A percentile compares a stretch with the other conserved stretches of the same genome.
phyloP scores from a whole-genome alignment of 2,797 vertebrate genomes.

The Heliangelus exortis region DNA sequence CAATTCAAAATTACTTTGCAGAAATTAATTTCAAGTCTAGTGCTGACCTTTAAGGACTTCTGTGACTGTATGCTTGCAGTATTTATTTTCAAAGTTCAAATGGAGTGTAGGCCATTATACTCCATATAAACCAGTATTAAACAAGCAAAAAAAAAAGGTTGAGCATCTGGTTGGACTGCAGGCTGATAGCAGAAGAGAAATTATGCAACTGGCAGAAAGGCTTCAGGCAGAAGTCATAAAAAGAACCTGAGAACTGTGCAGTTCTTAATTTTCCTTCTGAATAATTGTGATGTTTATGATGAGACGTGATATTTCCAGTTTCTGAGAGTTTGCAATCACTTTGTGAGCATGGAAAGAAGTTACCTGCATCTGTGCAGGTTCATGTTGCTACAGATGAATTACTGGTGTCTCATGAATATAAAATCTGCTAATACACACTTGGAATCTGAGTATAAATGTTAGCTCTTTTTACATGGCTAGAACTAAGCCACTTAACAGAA shows the following conservation, averaged over 20 bases:
- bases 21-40: neutral
- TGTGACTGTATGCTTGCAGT: rapidly evolving
- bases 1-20: neutral
- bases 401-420: neutral
- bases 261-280: neutral
- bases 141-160: neutral
- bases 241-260: neutral
- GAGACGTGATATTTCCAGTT: neutral
- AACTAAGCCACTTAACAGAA: slow-evolving; percentile 16
- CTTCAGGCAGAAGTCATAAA: neutral
- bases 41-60: neutral
- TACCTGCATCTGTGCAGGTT: neutral
- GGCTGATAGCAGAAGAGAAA: neutral
- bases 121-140: neutral
- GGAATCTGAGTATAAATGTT: neutral
- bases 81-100: neutral
- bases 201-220: neutral
- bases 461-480: neutral
- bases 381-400: neutral
- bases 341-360: neutral
- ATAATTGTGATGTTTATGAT: neutral
- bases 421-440: neutral
- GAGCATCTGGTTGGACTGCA: neutral
- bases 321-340: neutral
- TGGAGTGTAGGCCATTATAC: neutral